Conservation (phyloP, 2,797 vertebrate species). For the Acrocephalus scirpaceus region DNA sequence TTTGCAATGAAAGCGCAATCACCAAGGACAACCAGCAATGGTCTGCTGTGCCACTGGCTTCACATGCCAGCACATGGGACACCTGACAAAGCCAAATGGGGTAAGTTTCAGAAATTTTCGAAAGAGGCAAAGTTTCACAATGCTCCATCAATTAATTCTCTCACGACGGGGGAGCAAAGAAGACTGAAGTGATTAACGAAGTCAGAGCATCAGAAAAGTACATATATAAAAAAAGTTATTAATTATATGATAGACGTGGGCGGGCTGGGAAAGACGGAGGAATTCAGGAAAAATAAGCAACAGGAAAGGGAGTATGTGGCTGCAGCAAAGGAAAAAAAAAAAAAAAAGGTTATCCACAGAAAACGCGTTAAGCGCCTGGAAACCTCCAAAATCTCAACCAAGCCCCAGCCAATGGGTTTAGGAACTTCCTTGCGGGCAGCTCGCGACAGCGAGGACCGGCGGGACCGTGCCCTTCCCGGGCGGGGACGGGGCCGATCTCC, state of each 20-base stretch:
- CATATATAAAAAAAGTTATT: background rate
- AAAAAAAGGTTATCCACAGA: background rate
- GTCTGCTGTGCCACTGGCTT: background rate
- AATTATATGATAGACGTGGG: background rate
- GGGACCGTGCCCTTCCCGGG: conserved; percentile 8
- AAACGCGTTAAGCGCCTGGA: background rate
- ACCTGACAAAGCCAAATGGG: background rate
- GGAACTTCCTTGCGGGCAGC: background rate
- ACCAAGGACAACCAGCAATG: background rate
- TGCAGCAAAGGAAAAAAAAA: background rate
- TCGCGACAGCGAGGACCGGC: background rate
- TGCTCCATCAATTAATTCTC: background rate
- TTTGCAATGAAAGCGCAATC: background rate
- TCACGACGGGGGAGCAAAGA: background rate
- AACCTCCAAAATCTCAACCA: background rate
- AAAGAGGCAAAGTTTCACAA: background rate
- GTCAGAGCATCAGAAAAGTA: background rate
- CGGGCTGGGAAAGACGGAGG: background rate
- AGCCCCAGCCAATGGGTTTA: background rate
- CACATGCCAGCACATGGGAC: background rate
- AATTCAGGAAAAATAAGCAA: background rate
- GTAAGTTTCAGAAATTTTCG: background rate
- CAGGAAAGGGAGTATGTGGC: background rate
- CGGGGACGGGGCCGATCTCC: conserved; percentile 21
- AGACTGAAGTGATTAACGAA: background rate